These are phyloP conservation scores for Syngnathus typhle DNA, from an alignment of 2,113 vertebrate genomes.

Conservation along the genomic window DNA sequence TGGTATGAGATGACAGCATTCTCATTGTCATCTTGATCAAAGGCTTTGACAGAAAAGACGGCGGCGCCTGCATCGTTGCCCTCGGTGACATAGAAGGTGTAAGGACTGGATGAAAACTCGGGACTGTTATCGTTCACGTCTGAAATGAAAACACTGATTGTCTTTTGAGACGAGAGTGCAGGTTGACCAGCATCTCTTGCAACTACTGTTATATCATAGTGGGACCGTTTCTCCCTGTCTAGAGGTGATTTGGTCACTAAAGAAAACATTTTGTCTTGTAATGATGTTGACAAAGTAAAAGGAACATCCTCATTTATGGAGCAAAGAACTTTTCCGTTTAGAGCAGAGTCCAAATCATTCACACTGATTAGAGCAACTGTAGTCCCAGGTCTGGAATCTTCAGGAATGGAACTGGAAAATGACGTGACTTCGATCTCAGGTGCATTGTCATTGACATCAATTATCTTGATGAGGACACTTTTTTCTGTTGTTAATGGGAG, in stretches of 20 bases:
- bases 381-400: conserved; percentile 34
- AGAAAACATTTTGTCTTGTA: conserved; percentile 38
- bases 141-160: too few species aligned
- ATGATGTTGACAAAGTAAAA: conserved; percentile 30
- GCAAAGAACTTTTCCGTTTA: conserved; percentile 45
- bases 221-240: conserved; percentile 51
- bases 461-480: conserved; percentile 43
- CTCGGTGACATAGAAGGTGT: too few species aligned
- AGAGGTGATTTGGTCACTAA: conserved; percentile 31
- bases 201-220: neutral
- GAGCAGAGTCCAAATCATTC: conserved; percentile 32
- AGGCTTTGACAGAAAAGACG: conserved; percentile 29
- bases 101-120: too few species aligned
- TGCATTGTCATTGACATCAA: conserved; percentile 54
- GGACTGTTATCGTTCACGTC: too few species aligned
- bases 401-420: conserved; percentile 52
- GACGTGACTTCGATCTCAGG: conserved; percentile 65
- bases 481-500: conserved; percentile 28
- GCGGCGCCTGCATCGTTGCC: too few species aligned
- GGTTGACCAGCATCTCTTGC: too few species aligned
- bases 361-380: conserved; percentile 42
- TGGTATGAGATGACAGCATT: conserved; percentile 47
- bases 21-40: conserved; percentile 44
- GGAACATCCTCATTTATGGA: conserved; percentile 31
- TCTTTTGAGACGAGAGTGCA: too few species aligned